Percentiles rank a stretch among this genome's conserved stretches.
phyloP scores from a whole-genome alignment of 2,888 invertebrate genomes.

The Drosophila ezoana region DNA sequence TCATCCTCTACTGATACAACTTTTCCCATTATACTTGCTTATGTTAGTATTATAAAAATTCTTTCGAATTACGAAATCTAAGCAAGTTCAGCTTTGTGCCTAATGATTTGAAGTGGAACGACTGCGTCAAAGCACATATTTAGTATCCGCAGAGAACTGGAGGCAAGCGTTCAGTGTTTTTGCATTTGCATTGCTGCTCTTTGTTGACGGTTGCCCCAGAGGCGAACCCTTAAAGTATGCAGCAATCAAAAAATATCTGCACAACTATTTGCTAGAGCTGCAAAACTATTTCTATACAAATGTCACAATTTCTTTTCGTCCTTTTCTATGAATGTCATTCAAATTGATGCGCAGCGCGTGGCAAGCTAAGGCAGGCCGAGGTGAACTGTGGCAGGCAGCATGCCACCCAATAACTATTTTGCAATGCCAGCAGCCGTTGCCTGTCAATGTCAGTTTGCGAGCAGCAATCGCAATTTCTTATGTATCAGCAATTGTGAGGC shows the following conservation, averaged over 20 bases:
- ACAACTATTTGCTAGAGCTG: constrained; percentile 73
- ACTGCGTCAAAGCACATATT: constrained; percentile 12
- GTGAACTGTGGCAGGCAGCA: constrained; percentile 2
- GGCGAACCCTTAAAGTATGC: constrained; percentile 61
- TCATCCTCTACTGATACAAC: not conserved
- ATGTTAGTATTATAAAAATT: not conserved
- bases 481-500: constrained; percentile 19
- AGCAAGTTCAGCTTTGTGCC: not conserved
- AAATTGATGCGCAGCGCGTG: constrained; percentile 72
- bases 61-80: not conserved
- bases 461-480: constrained; percentile 69
- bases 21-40: not conserved
- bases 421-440: constrained; percentile 42
- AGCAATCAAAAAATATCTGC: constrained; percentile 77
- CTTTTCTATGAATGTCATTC: constrained; percentile 75
- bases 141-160: constrained; percentile 14
- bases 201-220: constrained; percentile 32
- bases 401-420: constrained; percentile 41
- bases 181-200: constrained; percentile 23
- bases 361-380: constrained; percentile 21
- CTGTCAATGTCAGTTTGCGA: constrained; percentile 73
- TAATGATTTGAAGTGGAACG: not conserved
- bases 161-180: constrained; percentile 16
- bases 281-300: constrained; percentile 76
- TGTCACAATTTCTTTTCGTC: constrained; percentile 72